These are phyloP conservation scores for Melolontha melolontha DNA, from an alignment of 2,888 invertebrate species.

Conservation along the genomic window DNA sequence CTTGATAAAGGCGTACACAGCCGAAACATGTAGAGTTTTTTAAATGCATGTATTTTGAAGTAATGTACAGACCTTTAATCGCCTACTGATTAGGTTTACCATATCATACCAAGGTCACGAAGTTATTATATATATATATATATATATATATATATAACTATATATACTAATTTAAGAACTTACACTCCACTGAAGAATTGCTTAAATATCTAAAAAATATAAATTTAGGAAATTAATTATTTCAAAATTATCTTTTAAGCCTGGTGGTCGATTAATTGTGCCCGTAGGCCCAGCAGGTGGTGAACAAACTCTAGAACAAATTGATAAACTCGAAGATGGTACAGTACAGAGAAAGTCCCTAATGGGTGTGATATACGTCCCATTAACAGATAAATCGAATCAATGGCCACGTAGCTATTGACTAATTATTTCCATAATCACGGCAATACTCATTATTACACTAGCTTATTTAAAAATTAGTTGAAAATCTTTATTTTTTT, in stretches of 20 bases:
- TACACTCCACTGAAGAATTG: no score
- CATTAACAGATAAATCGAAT: constrained; percentile 86
- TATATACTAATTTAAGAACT: no score
- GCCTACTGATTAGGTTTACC: no score
- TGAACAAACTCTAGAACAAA: constrained; percentile 87
- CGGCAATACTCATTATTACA: constrained; percentile 22
- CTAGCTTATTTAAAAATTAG: constrained; percentile 33
- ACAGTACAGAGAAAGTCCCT: constrained; percentile 79
- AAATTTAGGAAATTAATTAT: background rate
- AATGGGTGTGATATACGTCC: constrained; percentile 98
- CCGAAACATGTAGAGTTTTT: no score
- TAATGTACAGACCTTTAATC: no score
- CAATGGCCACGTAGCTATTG: constrained; percentile 71
- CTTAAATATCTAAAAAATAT: background rate
- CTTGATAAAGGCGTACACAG: no score
- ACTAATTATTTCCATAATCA: constrained; percentile 53
- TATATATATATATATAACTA: no score
- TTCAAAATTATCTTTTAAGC: constrained; percentile 52
- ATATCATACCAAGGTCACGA: no score
- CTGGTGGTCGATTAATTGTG: constrained; percentile 91
- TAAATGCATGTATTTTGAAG: no score
- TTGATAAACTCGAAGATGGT: constrained; percentile 90
- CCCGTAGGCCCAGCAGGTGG: constrained; percentile 91
- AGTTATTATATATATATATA: no score
- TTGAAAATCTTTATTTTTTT: background rate